These are phyloP conservation scores for Ophioderma brevispina DNA, from an alignment of 35 echinoderm and acorn worm species.

Conservation along the genomic window DNA sequence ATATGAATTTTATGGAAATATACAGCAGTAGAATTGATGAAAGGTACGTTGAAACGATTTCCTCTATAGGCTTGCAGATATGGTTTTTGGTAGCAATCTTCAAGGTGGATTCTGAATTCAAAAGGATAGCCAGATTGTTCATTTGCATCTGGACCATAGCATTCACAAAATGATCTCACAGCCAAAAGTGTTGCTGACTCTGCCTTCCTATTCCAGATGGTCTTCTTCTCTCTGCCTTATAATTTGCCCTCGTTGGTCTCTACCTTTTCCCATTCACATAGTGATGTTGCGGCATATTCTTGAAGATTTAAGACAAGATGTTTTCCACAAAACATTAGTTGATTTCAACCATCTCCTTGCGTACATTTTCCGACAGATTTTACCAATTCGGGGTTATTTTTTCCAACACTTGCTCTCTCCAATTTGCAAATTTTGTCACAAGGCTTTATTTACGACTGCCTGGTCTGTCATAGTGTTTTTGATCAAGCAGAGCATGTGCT, in stretches of 20 bases:
- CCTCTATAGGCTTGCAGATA: slow-evolving; percentile 28
- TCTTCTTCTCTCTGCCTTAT: slow-evolving; percentile 51
- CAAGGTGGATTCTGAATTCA: slow-evolving; percentile 38
- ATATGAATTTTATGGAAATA: slow-evolving; percentile 33
- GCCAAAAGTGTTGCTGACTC: slow-evolving; percentile 38
- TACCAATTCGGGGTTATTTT: too few species aligned
- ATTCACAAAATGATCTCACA: slow-evolving; percentile 23
- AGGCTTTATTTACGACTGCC: too few species aligned
- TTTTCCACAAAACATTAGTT: too few species aligned
- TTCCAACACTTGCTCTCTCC: too few species aligned
- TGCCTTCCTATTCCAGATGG: slow-evolving; percentile 7
- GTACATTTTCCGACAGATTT: too few species aligned
- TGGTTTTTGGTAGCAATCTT: too few species aligned
- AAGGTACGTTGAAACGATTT: slow-evolving; percentile 40
- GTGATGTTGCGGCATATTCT: slow-evolving; percentile 50
- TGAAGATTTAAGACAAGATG: slow-evolving; percentile 50
- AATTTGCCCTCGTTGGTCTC: slow-evolving; percentile 40
- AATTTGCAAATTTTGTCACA: too few species aligned
- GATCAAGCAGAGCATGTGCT: too few species aligned
- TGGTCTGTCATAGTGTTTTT: too few species aligned
- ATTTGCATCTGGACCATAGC: slow-evolving; percentile 28
- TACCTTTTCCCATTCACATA: slow-evolving; percentile 71
- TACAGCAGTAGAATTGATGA: slow-evolving; percentile 38
- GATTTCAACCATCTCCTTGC: too few species aligned
- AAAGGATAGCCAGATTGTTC: slow-evolving; percentile 25